Conservation (phyloP, 1,140 invertebrate species). For the Heliconius eleuchia region DNA sequence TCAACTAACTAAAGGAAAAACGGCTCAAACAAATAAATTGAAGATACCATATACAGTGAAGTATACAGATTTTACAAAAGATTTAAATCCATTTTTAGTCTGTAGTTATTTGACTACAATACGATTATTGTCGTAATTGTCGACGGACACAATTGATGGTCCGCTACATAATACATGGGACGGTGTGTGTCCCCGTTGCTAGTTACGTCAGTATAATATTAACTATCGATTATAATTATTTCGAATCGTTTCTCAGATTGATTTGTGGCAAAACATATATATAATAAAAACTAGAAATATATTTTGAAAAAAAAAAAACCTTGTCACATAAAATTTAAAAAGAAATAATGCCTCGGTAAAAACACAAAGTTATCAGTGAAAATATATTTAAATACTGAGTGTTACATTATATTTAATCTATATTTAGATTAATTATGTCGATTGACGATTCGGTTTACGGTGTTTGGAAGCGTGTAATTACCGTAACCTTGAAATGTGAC, state of each 20-base stretch:
- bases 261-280: background rate
- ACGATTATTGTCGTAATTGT: background rate
- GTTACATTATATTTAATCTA: background rate
- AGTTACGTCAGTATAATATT: background rate
- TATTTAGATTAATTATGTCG: slow-evolving; percentile 20
- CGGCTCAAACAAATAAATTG: too few species aligned
- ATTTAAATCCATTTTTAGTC: background rate
- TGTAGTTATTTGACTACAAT: background rate
- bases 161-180: background rate
- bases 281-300: background rate
- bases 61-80: too few species aligned
- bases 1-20: too few species aligned
- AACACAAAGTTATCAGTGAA: background rate
- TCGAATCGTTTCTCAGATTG: too few species aligned
- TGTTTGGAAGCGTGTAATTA: slow-evolving; percentile 32
- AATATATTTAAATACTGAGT: background rate
- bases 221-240: background rate
- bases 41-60: too few species aligned
- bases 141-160: background rate
- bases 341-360: background rate
- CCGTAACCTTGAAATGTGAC: slow-evolving; percentile 42
- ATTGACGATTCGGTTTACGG: slow-evolving; percentile 16
- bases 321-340: background rate
- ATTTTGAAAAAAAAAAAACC: background rate
- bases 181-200: background rate